Conservation (phyloP, 2,797 vertebrate genomes). For the Corythornis leucogaster region DNA sequence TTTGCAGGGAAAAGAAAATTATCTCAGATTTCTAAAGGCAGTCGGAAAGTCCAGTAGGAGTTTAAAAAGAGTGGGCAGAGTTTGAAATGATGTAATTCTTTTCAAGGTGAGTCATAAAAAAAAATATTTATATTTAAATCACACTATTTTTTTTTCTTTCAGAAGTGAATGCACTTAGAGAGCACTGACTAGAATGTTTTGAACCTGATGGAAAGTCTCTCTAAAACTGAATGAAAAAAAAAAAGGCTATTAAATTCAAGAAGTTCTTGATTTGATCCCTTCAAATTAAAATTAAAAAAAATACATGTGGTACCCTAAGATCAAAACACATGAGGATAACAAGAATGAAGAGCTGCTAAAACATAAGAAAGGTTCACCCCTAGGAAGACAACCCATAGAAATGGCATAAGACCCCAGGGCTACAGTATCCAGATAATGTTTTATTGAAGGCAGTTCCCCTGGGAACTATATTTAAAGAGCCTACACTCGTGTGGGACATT, state of each 20-base stretch:
- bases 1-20: background rate
- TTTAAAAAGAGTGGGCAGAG: background rate
- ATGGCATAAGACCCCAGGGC: background rate
- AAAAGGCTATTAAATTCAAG: background rate
- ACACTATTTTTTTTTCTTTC: background rate
- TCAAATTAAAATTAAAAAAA: background rate
- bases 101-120: conserved; percentile 16
- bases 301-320: background rate
- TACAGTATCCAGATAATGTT: background rate
- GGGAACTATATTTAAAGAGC: accelerated
- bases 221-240: background rate
- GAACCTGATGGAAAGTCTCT: background rate
- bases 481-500: background rate
- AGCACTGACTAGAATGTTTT: background rate
- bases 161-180: background rate
- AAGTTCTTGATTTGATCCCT: background rate
- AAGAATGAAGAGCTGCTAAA: background rate
- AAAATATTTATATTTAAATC: background rate
- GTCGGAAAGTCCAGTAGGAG: background rate
- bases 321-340: background rate
- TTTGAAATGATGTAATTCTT: background rate
- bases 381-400: background rate
- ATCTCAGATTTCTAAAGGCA: background rate
- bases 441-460: background rate
- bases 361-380: background rate